A percentile compares a stretch with the other conserved stretches of the same genome.
phyloP scores from a whole-genome alignment of 2,888 invertebrate species.

The Heliconius sara region DNA sequence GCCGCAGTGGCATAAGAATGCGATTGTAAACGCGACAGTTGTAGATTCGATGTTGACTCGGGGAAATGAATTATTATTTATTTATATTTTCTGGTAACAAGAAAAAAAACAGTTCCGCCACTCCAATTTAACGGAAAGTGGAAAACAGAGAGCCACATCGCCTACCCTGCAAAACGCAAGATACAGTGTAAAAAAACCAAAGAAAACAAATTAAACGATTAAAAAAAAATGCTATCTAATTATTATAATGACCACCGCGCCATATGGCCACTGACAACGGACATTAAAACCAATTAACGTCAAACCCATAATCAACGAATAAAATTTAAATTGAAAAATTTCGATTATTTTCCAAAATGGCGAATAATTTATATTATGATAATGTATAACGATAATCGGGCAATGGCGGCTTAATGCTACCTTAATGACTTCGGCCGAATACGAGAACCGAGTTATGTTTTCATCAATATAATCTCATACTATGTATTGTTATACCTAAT shows the following conservation, averaged over 20 bases:
- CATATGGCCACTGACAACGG: background rate
- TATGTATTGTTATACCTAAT: background rate
- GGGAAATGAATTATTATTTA: too few relatives aligned
- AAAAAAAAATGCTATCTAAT: background rate
- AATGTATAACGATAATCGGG: conserved; percentile 39
- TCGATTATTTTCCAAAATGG: conserved; percentile 24
- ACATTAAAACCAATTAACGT: background rate
- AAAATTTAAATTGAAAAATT: conserved; percentile 30
- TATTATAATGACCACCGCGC: background rate
- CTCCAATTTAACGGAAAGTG: too few relatives aligned
- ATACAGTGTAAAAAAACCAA: too few relatives aligned
- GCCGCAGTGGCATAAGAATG: too few relatives aligned
- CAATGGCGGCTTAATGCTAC: conserved; percentile 37
- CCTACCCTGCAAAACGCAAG: too few relatives aligned
- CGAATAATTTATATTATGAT: conserved; percentile 39
- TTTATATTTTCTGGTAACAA: too few relatives aligned
- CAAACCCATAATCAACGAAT: conserved; percentile 19
- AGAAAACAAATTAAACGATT: background rate
- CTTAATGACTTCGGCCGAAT: conserved; percentile 35
- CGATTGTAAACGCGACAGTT: too few relatives aligned
- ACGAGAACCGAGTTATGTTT: conserved; percentile 25
- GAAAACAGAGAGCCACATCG: too few relatives aligned
- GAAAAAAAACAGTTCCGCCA: too few relatives aligned
- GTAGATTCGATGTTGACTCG: too few relatives aligned
- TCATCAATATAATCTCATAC: background rate